A percentile compares a stretch with the other conserved stretches of the same genome.
Conservation (phyloP, 2,888 invertebrate species). For the Spodoptera exigua region DNA sequence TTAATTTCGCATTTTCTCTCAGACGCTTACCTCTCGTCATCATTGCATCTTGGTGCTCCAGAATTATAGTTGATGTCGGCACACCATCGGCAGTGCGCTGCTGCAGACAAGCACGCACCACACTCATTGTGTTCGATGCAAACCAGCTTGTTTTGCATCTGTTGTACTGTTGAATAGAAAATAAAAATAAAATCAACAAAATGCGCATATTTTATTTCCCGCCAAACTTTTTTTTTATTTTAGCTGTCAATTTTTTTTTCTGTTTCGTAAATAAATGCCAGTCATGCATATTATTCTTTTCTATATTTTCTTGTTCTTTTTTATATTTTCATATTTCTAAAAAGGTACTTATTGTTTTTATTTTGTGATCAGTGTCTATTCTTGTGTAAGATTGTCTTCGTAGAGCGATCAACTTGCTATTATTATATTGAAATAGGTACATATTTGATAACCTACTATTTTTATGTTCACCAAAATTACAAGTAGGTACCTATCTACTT, state of each 20-base stretch:
- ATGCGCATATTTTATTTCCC: background rate
- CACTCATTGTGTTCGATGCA: slow-evolving; percentile 84
- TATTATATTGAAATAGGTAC: too few relatives aligned
- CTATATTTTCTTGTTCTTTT: too few relatives aligned
- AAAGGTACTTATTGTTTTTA: too few relatives aligned
- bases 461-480: slow-evolving; percentile 1
- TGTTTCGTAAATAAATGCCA: background rate
- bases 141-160: slow-evolving; percentile 78
- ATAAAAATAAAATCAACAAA: background rate
- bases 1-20: too few relatives aligned
- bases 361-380: background rate
- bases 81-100: slow-evolving; percentile 85
- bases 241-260: background rate
- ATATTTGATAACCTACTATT: too few relatives aligned
- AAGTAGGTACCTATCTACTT: too few relatives aligned
- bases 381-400: background rate
- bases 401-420: background rate
- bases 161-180: slow-evolving; percentile 64
- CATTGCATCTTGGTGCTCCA: slow-evolving; percentile 79
- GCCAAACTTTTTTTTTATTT: slow-evolving; percentile 19
- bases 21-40: slow-evolving; percentile 76
- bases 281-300: too few relatives aligned
- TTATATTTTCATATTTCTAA: too few relatives aligned
- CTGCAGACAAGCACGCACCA: slow-evolving; percentile 80
- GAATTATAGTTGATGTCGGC: slow-evolving; percentile 81